Conservation (phyloP, 2,888 invertebrate species). For the Trichopria drosophilae region DNA sequence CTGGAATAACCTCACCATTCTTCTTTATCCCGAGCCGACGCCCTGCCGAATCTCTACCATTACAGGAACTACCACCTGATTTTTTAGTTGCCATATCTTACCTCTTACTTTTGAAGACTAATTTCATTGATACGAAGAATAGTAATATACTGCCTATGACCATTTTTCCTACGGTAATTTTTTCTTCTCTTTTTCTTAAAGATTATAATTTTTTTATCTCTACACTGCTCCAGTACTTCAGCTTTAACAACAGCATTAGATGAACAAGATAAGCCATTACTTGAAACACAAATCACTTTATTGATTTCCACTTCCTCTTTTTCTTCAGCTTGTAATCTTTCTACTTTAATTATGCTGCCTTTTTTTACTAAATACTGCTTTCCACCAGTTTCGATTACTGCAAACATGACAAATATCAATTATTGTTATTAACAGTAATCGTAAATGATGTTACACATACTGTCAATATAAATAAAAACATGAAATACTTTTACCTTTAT, state of each 20-base stretch:
- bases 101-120: slow-evolving; percentile 12
- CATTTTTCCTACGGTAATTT: slow-evolving; percentile 15
- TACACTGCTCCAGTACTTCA: slow-evolving; percentile 12
- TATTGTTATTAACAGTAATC: slow-evolving; percentile 17
- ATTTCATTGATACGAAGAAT: slow-evolving; percentile 11
- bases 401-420: slow-evolving; percentile 19
- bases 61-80: slow-evolving; percentile 19
- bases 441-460: slow-evolving; percentile 15
- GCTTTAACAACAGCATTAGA: slow-evolving; percentile 15
- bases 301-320: slow-evolving; percentile 7
- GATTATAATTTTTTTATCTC: slow-evolving; percentile 11
- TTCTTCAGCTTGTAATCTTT: slow-evolving; percentile 11
- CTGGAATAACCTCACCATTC: neutral
- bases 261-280: slow-evolving; percentile 11
- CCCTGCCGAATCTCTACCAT: slow-evolving; percentile 18
- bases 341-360: slow-evolving; percentile 14
- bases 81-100: slow-evolving; percentile 21
- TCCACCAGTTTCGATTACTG: slow-evolving; percentile 17
- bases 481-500: too few species aligned
- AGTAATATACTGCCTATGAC: slow-evolving; percentile 15
- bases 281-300: slow-evolving; percentile 12
- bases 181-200: slow-evolving; percentile 18
- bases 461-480: slow-evolving; percentile 19
- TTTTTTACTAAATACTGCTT: slow-evolving; percentile 16
- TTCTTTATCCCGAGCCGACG: slow-evolving; percentile 16